Base-by-base conservation (phyloP, 2,113 vertebrate genomes). In the Percopsis transmontana region DNA sequence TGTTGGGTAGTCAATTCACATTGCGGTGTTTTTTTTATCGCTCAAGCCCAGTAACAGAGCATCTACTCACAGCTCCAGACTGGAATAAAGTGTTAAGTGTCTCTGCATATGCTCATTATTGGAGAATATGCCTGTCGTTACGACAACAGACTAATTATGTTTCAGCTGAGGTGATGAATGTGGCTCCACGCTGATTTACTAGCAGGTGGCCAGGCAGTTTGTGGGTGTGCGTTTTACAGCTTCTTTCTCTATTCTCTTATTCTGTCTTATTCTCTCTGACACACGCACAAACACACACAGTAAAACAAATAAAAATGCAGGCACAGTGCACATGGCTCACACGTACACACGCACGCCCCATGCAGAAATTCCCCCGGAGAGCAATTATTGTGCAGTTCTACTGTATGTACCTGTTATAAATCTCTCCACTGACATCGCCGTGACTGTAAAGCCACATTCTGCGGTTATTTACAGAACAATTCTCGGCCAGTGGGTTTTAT, bases 81-180 rank as follows among this genome's bases (percentile, higher is more conserved):
- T 53, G 48, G 23, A 64, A 80, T 74, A 23, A 66, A 83, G 77
- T 73, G 68, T 72, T 85, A 80, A 74, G 69, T 71, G 70, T 77
- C 60, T 63, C 40, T 59, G 58, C 57, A 57, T 70, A 58, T 58
- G 73, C 69, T 66, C 80, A 79, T 76, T 40, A 24, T 52, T 69
- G 57, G 65, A 68, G 69, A 71, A 68, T 75, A 68, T 56, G 44
- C 27, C 40, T 58, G 70, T 75, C 72, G 75, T 82, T 48, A 66
- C 68, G 2, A 54, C 19, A 77, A 72, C 70, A 76, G 68, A 55
- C 78, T 74, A 84, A 88, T 90, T 81, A 83, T 16, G 2, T 77
- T 82, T 82, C 61, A 73, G 48, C 63, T 70, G 63, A 45, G 16
- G 68, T 89, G 87, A 89, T 86, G 40, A 87, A 90, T 87, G 82